Percentiles rank a stretch among this genome's conserved stretches.
These are phyloP conservation scores for Drosophila mimetica DNA, from an alignment of 2,888 invertebrate genomes.

Conservation along the genomic window DNA sequence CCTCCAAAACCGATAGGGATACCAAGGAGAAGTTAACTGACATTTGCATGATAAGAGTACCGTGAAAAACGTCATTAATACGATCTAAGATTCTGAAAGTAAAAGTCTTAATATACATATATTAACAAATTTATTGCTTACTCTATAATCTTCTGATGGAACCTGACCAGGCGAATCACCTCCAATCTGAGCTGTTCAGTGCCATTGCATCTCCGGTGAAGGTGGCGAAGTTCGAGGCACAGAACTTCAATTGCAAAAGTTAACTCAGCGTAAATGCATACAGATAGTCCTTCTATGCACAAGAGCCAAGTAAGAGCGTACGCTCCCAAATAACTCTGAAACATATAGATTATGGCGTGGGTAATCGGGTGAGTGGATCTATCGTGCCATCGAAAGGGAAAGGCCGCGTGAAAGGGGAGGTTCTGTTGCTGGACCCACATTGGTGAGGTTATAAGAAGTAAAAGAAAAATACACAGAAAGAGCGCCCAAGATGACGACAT, in stretches of 20 bases:
- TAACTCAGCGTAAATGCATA: slow-evolving; percentile 4
- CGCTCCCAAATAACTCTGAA: background rate
- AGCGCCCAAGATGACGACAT: background rate
- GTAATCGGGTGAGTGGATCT: slow-evolving; percentile 5
- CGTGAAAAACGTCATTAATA: slow-evolving; percentile 20
- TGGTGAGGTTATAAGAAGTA: background rate
- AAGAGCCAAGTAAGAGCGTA: slow-evolving; percentile 1
- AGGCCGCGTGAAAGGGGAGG: slow-evolving; percentile 16
- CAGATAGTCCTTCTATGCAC: background rate
- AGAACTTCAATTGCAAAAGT: slow-evolving; percentile 13
- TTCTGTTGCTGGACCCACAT: slow-evolving; percentile 29
- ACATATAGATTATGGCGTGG: slow-evolving; percentile 5
- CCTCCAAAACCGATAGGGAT: slow-evolving; percentile 28
- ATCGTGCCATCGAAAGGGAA: slow-evolving; percentile 17
- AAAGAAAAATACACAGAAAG: background rate
- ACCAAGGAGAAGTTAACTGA: slow-evolving; percentile 7
- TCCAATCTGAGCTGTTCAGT: background rate
- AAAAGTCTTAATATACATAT: background rate
- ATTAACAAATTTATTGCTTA: background rate
- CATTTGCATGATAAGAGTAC: slow-evolving; percentile 22
- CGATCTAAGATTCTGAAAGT: slow-evolving; percentile 10
- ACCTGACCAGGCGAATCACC: background rate
- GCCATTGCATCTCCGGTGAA: background rate
- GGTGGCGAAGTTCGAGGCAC: slow-evolving; percentile 6
- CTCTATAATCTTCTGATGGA: slow-evolving; percentile 18